Evolutionary conservation across 1,140 invertebrate species (phyloP), one percentile per base, ranked within the genome.

Genomic region (Drosophila aff.): DNA sequence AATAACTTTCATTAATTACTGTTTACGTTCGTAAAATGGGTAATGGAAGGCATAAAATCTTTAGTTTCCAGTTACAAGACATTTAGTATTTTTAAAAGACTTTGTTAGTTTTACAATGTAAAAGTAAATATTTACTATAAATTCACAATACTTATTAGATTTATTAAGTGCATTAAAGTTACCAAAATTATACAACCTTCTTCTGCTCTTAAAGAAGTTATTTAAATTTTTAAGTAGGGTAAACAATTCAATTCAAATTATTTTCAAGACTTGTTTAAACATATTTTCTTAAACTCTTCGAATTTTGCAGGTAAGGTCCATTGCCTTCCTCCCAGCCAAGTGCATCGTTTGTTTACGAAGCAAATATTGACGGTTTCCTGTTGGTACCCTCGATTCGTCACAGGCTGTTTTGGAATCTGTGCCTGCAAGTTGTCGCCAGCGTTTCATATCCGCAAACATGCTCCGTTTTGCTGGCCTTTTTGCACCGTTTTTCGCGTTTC

Each of bases 391-490:
- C 15, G 36, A n/a, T 64, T 67, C 43, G 63, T 52, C 55, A 38
- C 44, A 59, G 40, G 47, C 36, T 26, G 49, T 11, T 36, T 41
- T 43, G 33, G 40, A 18, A 50, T 65, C 38, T 50, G 31, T 43
- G 58, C 46, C 53, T 58, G 47, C 46, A 10, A 49, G 40, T 47
- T 71, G 68, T 50, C 52, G 49, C 47, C 65, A 67, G n/a, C 47
- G 38, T 50, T 89, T 83, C 47, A 77, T 73, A 87, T 87, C 83
- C 83, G 83, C 76, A 83, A 87, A 72, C 83, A 62, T 83, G 81
- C 68, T 78, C 49, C 74, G 78, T 57, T 84, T 89, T 73, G 59
- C 57, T 73, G 74, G 21, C 57, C 43, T 60, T 62, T 61, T 41
- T 60, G 36, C 52, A 15, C n/a, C 55, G 26, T 13, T 52, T 40